Conservation (phyloP, 2,888 invertebrate genomes). For the Exephanes ischioxanthus region DNA sequence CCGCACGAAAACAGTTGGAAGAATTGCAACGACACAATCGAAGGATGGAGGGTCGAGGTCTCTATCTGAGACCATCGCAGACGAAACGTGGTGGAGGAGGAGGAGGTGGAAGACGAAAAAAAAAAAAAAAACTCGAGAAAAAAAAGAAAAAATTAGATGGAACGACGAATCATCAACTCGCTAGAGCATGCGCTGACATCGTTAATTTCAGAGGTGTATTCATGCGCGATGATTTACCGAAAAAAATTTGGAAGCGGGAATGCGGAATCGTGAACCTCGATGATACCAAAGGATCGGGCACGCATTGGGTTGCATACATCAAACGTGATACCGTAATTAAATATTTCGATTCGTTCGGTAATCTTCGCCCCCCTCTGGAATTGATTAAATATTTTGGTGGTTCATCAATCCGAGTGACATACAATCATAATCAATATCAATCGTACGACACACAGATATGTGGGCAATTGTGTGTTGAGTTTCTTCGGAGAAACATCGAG, state of each 20-base stretch:
- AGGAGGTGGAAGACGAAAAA: too few relatives aligned
- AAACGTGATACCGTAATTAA: slow-evolving; percentile 19
- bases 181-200: slow-evolving; percentile 17
- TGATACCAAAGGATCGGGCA: neutral
- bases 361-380: slow-evolving; percentile 33
- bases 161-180: slow-evolving; percentile 1
- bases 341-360: slow-evolving; percentile 52
- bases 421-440: slow-evolving; percentile 10
- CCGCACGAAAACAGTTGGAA: too few relatives aligned
- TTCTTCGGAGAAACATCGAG: too few relatives aligned
- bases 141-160: neutral
- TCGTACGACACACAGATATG: slow-evolving; percentile 24
- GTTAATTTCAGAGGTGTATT: slow-evolving; percentile 65
- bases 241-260: neutral
- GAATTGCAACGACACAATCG: too few relatives aligned
- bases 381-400: slow-evolving; percentile 21
- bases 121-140: too few relatives aligned
- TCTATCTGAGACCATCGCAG: too few relatives aligned
- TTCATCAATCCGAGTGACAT: neutral
- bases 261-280: slow-evolving; percentile 51
- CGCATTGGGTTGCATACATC: slow-evolving; percentile 41
- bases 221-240: slow-evolving; percentile 78
- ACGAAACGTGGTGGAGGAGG: too few relatives aligned
- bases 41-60: too few relatives aligned
- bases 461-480: too few relatives aligned